phyloP scores from a whole-genome alignment of 2,888 invertebrate genomes.

The Apocheima hispidaria region DNA sequence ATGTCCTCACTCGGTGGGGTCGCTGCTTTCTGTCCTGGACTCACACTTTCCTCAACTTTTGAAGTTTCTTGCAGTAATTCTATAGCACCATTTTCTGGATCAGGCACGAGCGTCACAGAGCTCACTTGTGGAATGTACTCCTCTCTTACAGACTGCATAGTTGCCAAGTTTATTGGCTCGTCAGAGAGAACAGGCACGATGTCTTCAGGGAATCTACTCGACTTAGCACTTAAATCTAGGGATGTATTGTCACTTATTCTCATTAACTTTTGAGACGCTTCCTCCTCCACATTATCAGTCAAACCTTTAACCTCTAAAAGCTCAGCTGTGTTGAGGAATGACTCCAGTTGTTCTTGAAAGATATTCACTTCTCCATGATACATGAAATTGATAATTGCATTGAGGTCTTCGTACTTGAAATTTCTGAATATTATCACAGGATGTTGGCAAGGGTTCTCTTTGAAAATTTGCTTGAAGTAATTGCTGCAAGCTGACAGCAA shows the following conservation, averaged over 20 bases:
- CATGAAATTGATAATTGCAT: slow-evolving; percentile 93
- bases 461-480: slow-evolving; percentile 90
- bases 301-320: slow-evolving; percentile 91
- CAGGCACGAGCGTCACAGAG: slow-evolving; percentile 48
- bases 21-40: slow-evolving; percentile 52
- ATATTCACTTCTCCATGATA: slow-evolving; percentile 94
- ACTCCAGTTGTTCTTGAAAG: slow-evolving; percentile 91
- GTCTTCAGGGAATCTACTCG: slow-evolving; percentile 66
- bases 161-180: slow-evolving; percentile 80
- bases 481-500: slow-evolving; percentile 93
- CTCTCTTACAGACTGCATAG: slow-evolving; percentile 69
- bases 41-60: slow-evolving; percentile 59
- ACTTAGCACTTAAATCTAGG: slow-evolving; percentile 77
- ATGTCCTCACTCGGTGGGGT: slow-evolving; percentile 69
- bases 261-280: slow-evolving; percentile 68
- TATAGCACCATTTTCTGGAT: slow-evolving; percentile 61
- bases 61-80: slow-evolving; percentile 59
- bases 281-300: slow-evolving; percentile 86
- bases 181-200: slow-evolving; percentile 66
- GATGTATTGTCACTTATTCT: slow-evolving; percentile 70
- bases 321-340: slow-evolving; percentile 92
- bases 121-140: slow-evolving; percentile 71
- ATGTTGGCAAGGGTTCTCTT: slow-evolving; percentile 93
- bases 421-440: slow-evolving; percentile 93
- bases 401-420: slow-evolving; percentile 91